Conservation (phyloP, 2,888 invertebrate genomes). For the Alviniconcha strummeri region DNA sequence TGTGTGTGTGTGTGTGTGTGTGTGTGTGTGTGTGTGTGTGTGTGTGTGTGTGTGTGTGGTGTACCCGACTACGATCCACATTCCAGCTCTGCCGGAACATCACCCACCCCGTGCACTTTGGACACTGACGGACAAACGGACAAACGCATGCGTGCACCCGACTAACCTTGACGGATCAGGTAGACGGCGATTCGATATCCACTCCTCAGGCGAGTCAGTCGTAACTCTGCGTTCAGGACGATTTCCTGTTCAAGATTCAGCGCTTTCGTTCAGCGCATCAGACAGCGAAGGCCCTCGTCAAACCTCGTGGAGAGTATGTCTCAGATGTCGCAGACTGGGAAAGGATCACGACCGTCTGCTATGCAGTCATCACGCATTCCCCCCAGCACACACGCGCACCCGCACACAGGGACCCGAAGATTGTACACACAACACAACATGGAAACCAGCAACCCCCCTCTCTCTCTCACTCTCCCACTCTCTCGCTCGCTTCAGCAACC, state of each 20-base stretch:
- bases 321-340: neutral
- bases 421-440: constrained; percentile 4
- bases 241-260: too few relatives aligned
- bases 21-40: neutral
- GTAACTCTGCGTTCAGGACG: neutral
- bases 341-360: neutral
- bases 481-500: constrained; percentile 13
- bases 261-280: neutral
- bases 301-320: neutral
- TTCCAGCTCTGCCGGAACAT: neutral
- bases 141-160: neutral
- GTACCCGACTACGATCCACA: neutral
- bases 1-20: constrained; percentile 19
- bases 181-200: too few relatives aligned
- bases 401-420: neutral
- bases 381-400: neutral
- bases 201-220: too few relatives aligned
- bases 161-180: too few relatives aligned
- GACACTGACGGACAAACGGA: neutral
- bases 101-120: too few relatives aligned
- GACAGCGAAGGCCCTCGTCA: neutral
- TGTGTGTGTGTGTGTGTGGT: neutral
- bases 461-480: neutral
- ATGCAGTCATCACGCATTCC: neutral
- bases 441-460: neutral